Evolutionary conservation across 2,888 invertebrate genomes (phyloP), one percentile per base, ranked within the genome.

Genomic region (Drosophila bunnanda): DNA sequence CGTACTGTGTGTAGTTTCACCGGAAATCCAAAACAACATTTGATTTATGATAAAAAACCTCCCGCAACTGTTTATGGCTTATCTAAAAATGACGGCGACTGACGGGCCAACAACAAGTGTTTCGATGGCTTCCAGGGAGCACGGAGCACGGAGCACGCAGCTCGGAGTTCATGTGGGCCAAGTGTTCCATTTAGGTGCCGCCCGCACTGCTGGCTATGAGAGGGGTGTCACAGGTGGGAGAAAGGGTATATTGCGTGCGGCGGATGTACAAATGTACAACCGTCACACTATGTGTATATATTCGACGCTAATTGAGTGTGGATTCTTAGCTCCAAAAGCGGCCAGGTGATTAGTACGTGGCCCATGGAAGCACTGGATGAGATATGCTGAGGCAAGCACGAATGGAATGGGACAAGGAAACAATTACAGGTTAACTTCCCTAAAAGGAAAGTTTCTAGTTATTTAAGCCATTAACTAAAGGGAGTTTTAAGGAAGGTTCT

Each of bases 11-110:
- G 78, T 86, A 78, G 78, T 83, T 83, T 83, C 82, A 86, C 82
- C 82, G 82, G 82, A 83, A 81, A 83, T 81, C 76, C 84, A 86
- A 79, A 69, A 79, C 79, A 81, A 79, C 81, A 75, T 80, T 79
- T 78, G 84, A 81, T 83, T 86, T 83, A 83, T 73, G 82, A 83
- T 82, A 75, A 75, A 77, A 73, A 55, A 56, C 54, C 61, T 68
- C 65, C 60, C 83, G 72, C 72, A 59, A 68, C 76, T 81, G 58
- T 86, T 81, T 86, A 83, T 86, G 87, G 87, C 68, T 86, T 83
- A 83, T 83, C 82, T 82, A 62, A 68, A 64, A 70, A 41, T 25
- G 55, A 64, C 71, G 56, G 53, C 61, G 64, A 69, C 73, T 52
- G 68, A 46, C 70, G 56, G 67, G 59, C 66, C 69, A 50, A 62